Percentiles rank a stretch among this genome's conserved stretches.
Evolutionary conservation across 2,113 vertebrate species (phyloP).

Genomic region (Archocentrus centrarchus): DNA sequence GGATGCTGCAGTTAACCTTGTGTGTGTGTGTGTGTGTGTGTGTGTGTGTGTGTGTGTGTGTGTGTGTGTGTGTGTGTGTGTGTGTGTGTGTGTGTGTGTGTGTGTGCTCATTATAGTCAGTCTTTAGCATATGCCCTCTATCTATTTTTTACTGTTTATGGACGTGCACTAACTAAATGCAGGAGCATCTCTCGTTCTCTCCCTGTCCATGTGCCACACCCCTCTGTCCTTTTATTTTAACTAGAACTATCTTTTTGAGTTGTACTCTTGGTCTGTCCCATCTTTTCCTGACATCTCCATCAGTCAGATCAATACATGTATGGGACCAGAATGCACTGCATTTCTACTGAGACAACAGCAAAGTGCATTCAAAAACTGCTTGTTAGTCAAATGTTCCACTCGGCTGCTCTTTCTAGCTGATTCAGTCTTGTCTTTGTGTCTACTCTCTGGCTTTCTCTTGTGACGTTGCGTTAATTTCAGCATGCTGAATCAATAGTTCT

Average conservation of each 20-base stretch:
- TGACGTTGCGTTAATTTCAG: conserved; percentile 30
- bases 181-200: conserved; percentile 4
- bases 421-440: conserved; percentile 52
- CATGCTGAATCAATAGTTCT: conserved; percentile 36
- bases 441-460: conserved; percentile 15
- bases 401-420: conserved; percentile 48
- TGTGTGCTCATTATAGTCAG: conserved; percentile 44
- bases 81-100: not conserved
- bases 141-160: conserved; percentile 41
- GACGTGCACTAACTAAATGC: not conserved
- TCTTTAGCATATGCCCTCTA: conserved; percentile 39
- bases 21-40: not conserved
- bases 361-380: conserved; percentile 72
- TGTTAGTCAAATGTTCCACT: conserved; percentile 75
- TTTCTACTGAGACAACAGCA: conserved; percentile 62
- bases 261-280: conserved; percentile 5
- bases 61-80: not conserved
- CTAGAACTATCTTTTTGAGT: conserved; percentile 33
- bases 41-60: conserved; percentile 1
- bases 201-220: not conserved
- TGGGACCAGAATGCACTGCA: conserved; percentile 46
- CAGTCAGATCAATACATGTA: conserved; percentile 73
- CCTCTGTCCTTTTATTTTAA: conserved; percentile 16
- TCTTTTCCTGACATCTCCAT: conserved; percentile 71
- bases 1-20: conserved; percentile 58